A percentile compares a stretch with the other conserved stretches of the same genome.
Evolutionary conservation across 2,113 vertebrate species (phyloP).

Genomic region (Crotalus viridis): DNA sequence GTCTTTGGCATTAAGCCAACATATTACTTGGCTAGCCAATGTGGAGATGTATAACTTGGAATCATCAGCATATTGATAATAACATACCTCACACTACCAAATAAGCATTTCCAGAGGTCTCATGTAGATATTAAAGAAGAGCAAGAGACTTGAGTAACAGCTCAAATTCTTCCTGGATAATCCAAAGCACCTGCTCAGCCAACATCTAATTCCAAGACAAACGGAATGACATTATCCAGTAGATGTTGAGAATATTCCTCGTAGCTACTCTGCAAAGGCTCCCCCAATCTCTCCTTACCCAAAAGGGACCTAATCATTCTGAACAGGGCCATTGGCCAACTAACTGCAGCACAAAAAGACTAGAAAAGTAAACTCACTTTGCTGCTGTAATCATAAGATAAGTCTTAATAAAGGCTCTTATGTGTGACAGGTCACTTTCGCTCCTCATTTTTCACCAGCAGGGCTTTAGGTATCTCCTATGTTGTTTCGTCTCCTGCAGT

Average conservation of each 20-base stretch:
- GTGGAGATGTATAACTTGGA: background rate
- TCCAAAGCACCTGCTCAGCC: background rate
- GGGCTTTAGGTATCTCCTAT: background rate
- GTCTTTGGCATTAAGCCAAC: background rate
- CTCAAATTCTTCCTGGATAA: background rate
- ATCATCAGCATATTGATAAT: background rate
- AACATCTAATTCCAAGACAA: background rate
- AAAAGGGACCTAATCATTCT: background rate
- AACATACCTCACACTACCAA: background rate
- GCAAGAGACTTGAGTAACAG: background rate
- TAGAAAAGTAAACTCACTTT: background rate
- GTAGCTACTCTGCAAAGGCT: background rate
- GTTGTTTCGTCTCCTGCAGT: background rate
- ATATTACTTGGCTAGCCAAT: background rate
- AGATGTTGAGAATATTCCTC: background rate
- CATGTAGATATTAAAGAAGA: background rate
- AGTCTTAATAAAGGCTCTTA: background rate
- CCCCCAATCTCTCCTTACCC: background rate
- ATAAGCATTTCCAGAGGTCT: background rate
- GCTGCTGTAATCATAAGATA: background rate
- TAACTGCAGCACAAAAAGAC: background rate
- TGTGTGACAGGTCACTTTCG: background rate
- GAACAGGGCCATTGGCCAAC: background rate
- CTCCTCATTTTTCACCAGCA: background rate
- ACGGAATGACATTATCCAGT: background rate